phyloP scores from a whole-genome alignment of 2,888 invertebrate species.

The Tachina lurida region DNA sequence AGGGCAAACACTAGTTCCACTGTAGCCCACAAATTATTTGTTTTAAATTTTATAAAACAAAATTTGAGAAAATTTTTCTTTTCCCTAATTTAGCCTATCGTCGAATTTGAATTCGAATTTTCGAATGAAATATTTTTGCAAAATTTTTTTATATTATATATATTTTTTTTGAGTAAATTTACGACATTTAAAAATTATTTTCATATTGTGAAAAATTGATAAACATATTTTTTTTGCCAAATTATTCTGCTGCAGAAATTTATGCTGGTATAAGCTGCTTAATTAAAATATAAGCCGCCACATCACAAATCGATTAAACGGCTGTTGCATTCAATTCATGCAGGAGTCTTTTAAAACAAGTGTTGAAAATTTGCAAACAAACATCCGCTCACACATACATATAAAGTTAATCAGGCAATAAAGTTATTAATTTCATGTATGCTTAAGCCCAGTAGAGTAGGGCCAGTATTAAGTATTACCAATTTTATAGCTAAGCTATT shows the following conservation, averaged over 20 bases:
- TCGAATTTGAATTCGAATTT: too few relatives aligned
- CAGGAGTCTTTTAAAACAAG: slow-evolving; percentile 3
- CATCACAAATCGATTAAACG: slow-evolving; percentile 5
- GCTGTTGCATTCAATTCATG: slow-evolving; percentile 36
- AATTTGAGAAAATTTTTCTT: too few relatives aligned
- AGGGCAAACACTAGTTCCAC: too few relatives aligned
- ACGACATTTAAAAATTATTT: background rate
- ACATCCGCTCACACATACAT: background rate
- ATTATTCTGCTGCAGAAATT: background rate
- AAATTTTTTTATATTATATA: too few relatives aligned
- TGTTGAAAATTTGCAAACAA: background rate
- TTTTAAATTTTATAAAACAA: too few relatives aligned
- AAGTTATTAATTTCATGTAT: background rate
- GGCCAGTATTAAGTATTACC: background rate
- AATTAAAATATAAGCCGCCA: background rate
- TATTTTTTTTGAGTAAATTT: too few relatives aligned
- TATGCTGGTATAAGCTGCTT: slow-evolving; percentile 13
- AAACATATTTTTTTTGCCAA: background rate
- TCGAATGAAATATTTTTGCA: too few relatives aligned
- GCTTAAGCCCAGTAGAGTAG: background rate
- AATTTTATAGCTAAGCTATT: too few relatives aligned
- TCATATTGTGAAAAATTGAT: background rate
- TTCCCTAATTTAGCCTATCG: too few relatives aligned
- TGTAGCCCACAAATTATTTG: too few relatives aligned
- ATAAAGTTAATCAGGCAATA: slow-evolving; percentile 18